phyloP scores from a whole-genome alignment of 2,888 invertebrate species.

The Ophion ellenae region DNA sequence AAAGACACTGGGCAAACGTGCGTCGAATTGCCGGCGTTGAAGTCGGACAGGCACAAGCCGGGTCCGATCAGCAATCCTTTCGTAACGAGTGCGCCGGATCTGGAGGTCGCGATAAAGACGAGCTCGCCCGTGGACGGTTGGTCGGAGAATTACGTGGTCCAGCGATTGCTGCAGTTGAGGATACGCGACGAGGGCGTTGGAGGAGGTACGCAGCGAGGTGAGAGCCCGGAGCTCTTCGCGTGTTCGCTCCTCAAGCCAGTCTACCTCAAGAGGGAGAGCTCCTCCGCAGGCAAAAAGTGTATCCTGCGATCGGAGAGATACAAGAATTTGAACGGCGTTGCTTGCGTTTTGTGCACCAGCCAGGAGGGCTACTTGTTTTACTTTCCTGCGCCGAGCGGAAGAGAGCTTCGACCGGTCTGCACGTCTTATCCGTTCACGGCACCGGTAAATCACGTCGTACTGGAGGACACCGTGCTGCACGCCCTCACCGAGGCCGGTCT shows the following conservation, averaged over 20 bases:
- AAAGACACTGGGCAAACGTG: slow-evolving; percentile 71
- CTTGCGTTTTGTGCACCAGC: slow-evolving; percentile 87
- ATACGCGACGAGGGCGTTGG: slow-evolving; percentile 80
- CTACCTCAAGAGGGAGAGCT: slow-evolving; percentile 78
- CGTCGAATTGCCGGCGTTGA: slow-evolving; percentile 78
- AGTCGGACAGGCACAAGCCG: slow-evolving; percentile 77
- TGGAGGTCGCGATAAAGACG: slow-evolving; percentile 83
- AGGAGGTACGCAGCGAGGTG: slow-evolving; percentile 81
- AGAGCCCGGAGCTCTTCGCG: slow-evolving; percentile 85
- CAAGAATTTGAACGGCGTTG: slow-evolving; percentile 86
- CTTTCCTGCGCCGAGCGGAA: slow-evolving; percentile 83
- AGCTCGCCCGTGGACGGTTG: slow-evolving; percentile 82
- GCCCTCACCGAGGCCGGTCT: slow-evolving; percentile 91
- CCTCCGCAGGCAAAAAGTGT: slow-evolving; percentile 77
- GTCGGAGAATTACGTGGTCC: slow-evolving; percentile 83
- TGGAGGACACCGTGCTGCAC: slow-evolving; percentile 89
- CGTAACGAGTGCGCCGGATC: slow-evolving; percentile 81
- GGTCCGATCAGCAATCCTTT: slow-evolving; percentile 79
- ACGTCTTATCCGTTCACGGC: slow-evolving; percentile 89
- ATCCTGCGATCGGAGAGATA: slow-evolving; percentile 85
- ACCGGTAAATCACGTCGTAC: slow-evolving; percentile 87
- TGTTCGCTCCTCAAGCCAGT: slow-evolving; percentile 84
- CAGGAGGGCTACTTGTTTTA: slow-evolving; percentile 91
- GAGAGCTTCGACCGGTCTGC: slow-evolving; percentile 73
- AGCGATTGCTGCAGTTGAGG: slow-evolving; percentile 84